Base-by-base conservation (phyloP, 2,797 vertebrate genomes). In the Poeciliopsis presidionis region DNA sequence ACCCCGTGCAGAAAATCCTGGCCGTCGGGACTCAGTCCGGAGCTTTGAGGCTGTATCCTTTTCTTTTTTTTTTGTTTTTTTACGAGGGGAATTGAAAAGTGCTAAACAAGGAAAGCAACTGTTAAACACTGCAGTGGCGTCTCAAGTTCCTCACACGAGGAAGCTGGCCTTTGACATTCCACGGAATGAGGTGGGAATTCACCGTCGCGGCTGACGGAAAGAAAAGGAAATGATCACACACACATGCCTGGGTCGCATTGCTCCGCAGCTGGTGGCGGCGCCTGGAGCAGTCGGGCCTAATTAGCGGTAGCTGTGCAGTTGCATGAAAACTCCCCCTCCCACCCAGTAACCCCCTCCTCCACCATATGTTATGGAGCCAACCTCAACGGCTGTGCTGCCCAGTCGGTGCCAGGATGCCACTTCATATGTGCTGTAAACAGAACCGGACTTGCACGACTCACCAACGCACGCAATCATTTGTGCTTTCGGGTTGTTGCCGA, bases 31-130 rank as follows among this genome's bases (percentile, higher is more conserved):
- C 98, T 85, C 97, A 97, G 93, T 95, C 92, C 84, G 98, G 98
- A 95, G 97, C 98, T 85, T 91, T 99, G 87, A 96, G 98, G 91
- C 97, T 99, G 98, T 99, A 99, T 99, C 98, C 97, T 99, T 99
- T 96, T 75, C 74, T 75, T 76, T 49, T 36, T 84, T 96, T 74
- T 74, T 76, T 49, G 39, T 98, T 98, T 96, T 51, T 51, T 51
- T 12, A 13, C 13, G 28, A 5, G 57, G 4, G 57, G 9, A 55
- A 55, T 25, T n/a, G 61, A 77, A 67, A 41, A 73, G 33, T 81
- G 36, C 22, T 49, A 70, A 6, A 33, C 14, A 36, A 84, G 77
- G 79, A 89, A 86, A 85, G 82, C 74, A 55, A 5, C n/a, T 41
- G 1, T 30, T 45, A 77, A 67, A 77, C 36, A 63, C 8, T 22